phyloP scores from a whole-genome alignment of 2,888 invertebrate species.

The Epistrophe eligans region DNA sequence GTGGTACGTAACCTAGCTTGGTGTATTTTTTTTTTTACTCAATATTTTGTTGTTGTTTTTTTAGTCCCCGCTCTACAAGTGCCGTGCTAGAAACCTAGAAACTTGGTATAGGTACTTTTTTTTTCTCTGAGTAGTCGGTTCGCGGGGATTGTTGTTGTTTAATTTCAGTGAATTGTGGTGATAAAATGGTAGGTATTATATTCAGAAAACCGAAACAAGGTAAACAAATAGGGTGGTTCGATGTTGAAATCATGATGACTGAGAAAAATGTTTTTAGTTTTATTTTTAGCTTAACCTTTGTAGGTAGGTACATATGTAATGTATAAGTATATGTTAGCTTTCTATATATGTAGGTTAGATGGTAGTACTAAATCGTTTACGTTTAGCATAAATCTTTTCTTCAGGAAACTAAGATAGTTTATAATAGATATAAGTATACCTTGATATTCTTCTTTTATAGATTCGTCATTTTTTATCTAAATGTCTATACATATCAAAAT shows the following conservation, averaged over 20 bases:
- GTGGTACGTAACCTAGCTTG: constrained; percentile 67
- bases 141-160: constrained; percentile 5
- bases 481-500: too few species aligned
- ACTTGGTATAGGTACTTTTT: constrained; percentile 18
- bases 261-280: too few species aligned
- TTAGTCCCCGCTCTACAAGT: constrained; percentile 57
- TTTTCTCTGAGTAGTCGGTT: constrained; percentile 35
- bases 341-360: too few species aligned
- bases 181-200: constrained; percentile 2
- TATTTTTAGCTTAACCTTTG: too few species aligned
- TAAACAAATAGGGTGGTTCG: neutral
- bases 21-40: constrained; percentile 23
- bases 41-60: constrained; percentile 15
- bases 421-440: too few species aligned
- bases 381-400: too few species aligned
- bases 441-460: too few species aligned
- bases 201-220: neutral
- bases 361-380: too few species aligned
- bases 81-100: constrained; percentile 71
- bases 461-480: too few species aligned
- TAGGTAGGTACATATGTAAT: too few species aligned
- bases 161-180: constrained; percentile 42
- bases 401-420: too few species aligned
- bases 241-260: neutral
- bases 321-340: too few species aligned